Conservation (phyloP, 1,140 invertebrate genomes). For the Cotesia glomerata region DNA sequence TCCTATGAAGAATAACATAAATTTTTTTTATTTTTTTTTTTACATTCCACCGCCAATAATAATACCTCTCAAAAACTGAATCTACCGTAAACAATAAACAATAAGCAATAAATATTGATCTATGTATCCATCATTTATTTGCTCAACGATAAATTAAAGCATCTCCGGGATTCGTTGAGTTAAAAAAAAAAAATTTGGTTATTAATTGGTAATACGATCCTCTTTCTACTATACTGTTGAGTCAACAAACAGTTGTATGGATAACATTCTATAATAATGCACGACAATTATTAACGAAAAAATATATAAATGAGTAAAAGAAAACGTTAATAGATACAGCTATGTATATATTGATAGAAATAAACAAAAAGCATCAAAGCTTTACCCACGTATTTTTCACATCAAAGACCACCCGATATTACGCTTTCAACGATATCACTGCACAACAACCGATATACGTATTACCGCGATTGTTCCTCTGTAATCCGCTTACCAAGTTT, state of each 20-base stretch:
- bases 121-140: neutral
- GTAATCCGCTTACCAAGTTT: conserved; percentile 26
- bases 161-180: neutral
- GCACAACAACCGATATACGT: conserved; percentile 22
- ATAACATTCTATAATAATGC: neutral
- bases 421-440: conserved; percentile 12
- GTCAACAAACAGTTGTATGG: too few species aligned
- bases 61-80: neutral
- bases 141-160: neutral
- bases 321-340: neutral
- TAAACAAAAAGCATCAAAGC: neutral
- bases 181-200: neutral
- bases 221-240: too few species aligned
- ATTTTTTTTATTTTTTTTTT: neutral
- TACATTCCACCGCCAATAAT: neutral
- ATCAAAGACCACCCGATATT: neutral
- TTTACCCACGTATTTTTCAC: conserved; percentile 6
- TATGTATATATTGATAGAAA: neutral
- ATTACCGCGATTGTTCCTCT: conserved; percentile 21
- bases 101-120: neutral
- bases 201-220: too few species aligned
- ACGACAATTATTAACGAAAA: neutral
- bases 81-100: neutral
- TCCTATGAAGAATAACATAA: conserved; percentile 1
- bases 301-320: neutral